phyloP scores from a whole-genome alignment of 2,797 vertebrate genomes.

The Pantherophis vulpinus region DNA sequence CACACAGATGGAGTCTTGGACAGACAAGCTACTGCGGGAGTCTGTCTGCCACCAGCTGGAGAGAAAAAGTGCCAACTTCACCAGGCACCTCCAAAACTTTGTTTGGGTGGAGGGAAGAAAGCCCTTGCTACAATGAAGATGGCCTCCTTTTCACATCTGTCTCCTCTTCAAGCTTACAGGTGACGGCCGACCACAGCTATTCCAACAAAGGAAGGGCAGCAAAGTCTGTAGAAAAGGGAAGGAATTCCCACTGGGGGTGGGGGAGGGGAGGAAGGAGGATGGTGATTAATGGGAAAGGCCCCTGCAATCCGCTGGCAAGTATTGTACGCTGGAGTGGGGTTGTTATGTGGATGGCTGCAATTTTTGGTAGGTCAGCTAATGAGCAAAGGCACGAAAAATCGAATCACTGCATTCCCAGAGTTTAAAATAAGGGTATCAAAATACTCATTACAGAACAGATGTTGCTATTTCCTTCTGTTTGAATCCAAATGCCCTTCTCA shows the following conservation, averaged over 20 bases:
- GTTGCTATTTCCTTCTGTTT: conserved; percentile 15
- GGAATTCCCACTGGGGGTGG: background rate
- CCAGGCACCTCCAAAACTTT: no score
- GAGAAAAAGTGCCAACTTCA: no score
- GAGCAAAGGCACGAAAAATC: background rate
- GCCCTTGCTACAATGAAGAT: background rate
- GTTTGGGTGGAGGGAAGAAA: no score
- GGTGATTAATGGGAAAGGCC: background rate
- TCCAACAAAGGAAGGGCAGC: background rate
- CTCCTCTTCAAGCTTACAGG: no score
- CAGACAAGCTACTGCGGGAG: background rate
- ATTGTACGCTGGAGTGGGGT: background rate
- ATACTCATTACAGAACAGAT: conserved; percentile 17
- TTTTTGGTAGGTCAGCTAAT: background rate
- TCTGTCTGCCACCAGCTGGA: background rate
- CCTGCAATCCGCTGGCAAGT: background rate
- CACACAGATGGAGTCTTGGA: background rate
- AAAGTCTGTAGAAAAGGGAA: background rate
- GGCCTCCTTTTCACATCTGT: background rate
- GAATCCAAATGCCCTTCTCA: background rate
- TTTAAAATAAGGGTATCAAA: conserved; percentile 20
- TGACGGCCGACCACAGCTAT: no score
- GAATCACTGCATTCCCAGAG: background rate
- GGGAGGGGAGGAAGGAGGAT: background rate
- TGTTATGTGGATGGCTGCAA: background rate